phyloP scores from a whole-genome alignment of 2,797 vertebrate species.

The Myotis daubentonii region DNA sequence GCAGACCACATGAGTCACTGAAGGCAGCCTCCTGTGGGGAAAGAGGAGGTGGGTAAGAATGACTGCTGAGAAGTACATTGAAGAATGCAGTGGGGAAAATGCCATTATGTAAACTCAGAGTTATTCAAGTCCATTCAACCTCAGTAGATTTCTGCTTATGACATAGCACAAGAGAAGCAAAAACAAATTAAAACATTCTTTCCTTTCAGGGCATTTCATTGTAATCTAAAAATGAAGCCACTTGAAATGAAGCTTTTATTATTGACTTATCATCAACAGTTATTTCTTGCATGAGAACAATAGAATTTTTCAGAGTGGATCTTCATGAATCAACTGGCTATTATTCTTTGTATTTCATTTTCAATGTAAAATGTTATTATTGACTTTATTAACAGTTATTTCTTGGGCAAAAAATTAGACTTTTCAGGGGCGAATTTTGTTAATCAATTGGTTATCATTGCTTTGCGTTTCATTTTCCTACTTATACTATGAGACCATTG shows the following conservation, averaged over 20 bases:
- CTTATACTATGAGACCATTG: background rate
- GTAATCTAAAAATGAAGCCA: conserved; percentile 20
- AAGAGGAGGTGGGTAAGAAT: background rate
- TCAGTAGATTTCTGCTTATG: background rate
- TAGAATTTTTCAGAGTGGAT: background rate
- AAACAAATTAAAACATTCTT: conserved; percentile 8
- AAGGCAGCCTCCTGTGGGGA: background rate
- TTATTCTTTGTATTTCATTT: conserved; percentile 20
- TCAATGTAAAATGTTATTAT: background rate
- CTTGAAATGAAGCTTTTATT: background rate
- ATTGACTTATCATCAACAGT: background rate
- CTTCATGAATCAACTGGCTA: background rate
- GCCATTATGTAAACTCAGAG: background rate
- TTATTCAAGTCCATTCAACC: background rate
- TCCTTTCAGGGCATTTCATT: background rate
- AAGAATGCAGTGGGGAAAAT: background rate
- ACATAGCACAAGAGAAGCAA: background rate
- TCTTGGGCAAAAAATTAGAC: background rate
- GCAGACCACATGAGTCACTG: background rate
- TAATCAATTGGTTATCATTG: background rate
- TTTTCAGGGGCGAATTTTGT: background rate
- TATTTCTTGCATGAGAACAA: background rate
- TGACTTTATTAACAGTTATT: background rate
- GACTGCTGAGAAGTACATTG: background rate
- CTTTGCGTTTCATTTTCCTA: conserved; percentile 17